Evolutionary conservation across 2,113 vertebrate genomes (phyloP).

Genomic region (Gyps fulvus): DNA sequence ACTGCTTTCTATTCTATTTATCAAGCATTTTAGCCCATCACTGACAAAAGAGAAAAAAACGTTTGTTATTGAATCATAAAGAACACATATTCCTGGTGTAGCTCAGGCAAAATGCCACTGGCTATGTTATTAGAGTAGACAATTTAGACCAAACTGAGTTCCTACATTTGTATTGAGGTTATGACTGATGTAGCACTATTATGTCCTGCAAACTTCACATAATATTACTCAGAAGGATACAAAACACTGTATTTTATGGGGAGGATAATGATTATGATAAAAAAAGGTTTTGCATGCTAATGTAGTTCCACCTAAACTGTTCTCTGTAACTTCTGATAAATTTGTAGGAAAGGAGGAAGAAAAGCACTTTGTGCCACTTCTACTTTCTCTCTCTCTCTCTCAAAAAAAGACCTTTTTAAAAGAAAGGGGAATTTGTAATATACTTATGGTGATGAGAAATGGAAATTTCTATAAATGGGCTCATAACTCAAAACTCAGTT

Average conservation of each 20-base stretch:
- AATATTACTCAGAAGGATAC: neutral
- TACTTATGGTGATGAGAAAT: neutral
- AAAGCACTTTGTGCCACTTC: neutral
- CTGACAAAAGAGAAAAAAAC: neutral
- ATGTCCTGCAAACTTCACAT: neutral
- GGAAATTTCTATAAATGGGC: neutral
- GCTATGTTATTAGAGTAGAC: neutral
- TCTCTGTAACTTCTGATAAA: neutral
- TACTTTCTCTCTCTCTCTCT: neutral
- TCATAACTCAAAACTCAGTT: neutral
- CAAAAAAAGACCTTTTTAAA: neutral
- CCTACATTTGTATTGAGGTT: neutral
- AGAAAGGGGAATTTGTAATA: neutral
- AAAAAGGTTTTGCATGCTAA: neutral
- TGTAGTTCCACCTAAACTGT: neutral
- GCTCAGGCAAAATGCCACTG: neutral
- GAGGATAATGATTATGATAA: neutral
- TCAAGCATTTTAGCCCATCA: neutral
- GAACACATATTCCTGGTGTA: neutral
- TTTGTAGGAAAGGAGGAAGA: neutral
- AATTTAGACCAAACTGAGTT: neutral
- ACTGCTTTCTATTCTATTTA: neutral
- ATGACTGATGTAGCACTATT: neutral
- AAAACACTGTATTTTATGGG: neutral
- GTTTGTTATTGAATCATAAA: neutral